Percentiles rank a stretch among this genome's conserved stretches.
These are phyloP conservation scores for Athripsodes cinereus DNA, from an alignment of 2,888 invertebrate genomes.

Conservation along the genomic window DNA sequence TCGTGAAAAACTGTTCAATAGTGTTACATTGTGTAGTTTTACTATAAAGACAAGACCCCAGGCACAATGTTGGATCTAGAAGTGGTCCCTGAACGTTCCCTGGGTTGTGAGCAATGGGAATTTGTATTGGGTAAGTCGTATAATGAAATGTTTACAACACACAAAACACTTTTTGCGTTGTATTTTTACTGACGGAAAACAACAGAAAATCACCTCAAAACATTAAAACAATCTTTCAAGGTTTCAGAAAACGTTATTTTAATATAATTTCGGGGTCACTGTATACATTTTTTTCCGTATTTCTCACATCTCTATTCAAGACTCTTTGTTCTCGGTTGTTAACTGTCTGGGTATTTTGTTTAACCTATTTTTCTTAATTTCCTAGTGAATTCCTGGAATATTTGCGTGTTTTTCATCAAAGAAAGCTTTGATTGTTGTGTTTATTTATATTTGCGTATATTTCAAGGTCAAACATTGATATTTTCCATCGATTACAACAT, in stretches of 20 bases:
- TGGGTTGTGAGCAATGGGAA: slow-evolving; percentile 97
- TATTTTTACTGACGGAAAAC: slow-evolving; percentile 34
- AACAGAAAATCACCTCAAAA: too few species aligned
- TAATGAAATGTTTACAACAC: slow-evolving; percentile 14
- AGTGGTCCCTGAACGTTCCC: slow-evolving; percentile 90
- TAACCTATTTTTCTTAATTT: too few species aligned
- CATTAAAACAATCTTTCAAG: too few species aligned
- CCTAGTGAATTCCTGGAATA: slow-evolving; percentile 4
- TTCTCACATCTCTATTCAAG: background rate
- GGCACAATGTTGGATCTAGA: slow-evolving; percentile 89
- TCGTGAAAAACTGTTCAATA: background rate
- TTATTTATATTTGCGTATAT: too few species aligned
- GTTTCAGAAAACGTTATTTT: too few species aligned
- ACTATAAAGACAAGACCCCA: slow-evolving; percentile 30
- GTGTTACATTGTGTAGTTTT: background rate
- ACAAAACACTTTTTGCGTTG: slow-evolving; percentile 41
- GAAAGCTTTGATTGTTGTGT: too few species aligned
- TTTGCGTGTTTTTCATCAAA: slow-evolving; percentile 25
- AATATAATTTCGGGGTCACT: slow-evolving; percentile 28
- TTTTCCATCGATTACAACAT: too few species aligned
- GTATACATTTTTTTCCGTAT: slow-evolving; percentile 3
- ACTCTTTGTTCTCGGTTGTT: slow-evolving; percentile 4
- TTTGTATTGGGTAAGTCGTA: slow-evolving; percentile 80
- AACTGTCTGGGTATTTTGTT: background rate
- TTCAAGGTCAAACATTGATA: too few species aligned